Percentiles rank a stretch among this genome's conserved stretches.
Conservation (phyloP, 2,113 vertebrate genomes). For the Caretta caretta region DNA sequence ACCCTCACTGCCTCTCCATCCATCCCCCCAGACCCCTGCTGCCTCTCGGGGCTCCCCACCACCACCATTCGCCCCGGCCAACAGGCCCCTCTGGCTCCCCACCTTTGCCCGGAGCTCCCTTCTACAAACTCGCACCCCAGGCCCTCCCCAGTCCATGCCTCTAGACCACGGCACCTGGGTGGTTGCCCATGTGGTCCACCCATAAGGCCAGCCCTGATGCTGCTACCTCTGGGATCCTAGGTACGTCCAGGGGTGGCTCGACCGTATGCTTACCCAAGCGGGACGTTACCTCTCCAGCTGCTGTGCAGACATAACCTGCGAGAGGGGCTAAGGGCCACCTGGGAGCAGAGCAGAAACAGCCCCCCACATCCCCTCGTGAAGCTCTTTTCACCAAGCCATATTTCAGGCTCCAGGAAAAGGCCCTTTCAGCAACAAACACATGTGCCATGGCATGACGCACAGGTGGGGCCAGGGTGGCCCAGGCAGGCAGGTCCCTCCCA, state of each 20-base stretch:
- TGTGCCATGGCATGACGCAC: not conserved
- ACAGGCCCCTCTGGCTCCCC: too few relatives aligned
- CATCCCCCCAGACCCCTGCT: too few relatives aligned
- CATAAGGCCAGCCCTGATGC: too few relatives aligned
- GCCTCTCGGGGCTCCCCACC: too few relatives aligned
- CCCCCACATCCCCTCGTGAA: not conserved
- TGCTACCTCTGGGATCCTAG: not conserved
- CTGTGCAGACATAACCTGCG: too few relatives aligned
- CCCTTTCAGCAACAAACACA: not conserved
- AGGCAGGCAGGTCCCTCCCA: constrained; percentile 20
- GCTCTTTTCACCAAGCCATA: not conserved
- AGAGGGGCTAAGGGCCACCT: not conserved
- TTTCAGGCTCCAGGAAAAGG: not conserved
- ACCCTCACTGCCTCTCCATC: too few relatives aligned
- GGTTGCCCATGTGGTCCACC: too few relatives aligned
- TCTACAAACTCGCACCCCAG: too few relatives aligned
- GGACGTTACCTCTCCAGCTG: not conserved
- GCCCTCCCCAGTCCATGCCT: too few relatives aligned
- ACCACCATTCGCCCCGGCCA: too few relatives aligned
- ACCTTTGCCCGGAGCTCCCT: too few relatives aligned
- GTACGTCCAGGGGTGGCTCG: not conserved
- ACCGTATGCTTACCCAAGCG: not conserved
- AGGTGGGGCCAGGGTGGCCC: not conserved
- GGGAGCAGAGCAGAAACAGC: not conserved
- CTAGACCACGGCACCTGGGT: too few relatives aligned